Conservation (phyloP, 2,888 invertebrate species). For the Megamerina dolium region DNA sequence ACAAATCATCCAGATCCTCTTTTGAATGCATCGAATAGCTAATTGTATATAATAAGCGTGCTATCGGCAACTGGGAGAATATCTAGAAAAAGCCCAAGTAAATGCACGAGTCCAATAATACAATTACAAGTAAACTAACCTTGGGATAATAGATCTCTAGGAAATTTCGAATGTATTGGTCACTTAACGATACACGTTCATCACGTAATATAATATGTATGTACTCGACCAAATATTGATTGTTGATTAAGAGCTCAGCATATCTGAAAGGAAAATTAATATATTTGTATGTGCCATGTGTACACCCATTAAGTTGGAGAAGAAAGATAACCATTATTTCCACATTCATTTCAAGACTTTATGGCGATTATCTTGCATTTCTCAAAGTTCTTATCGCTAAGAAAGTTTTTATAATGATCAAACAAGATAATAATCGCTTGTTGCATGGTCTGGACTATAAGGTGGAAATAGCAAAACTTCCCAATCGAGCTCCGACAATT, state of each 20-base stretch:
- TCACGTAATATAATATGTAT: conserved; percentile 84
- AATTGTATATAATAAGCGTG: conserved; percentile 48
- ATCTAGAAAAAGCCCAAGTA: conserved; percentile 27
- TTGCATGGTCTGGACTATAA: too few relatives aligned
- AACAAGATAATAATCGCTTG: too few relatives aligned
- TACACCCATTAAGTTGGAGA: too few relatives aligned
- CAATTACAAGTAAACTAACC: conserved; percentile 49
- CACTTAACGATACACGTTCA: conserved; percentile 78
- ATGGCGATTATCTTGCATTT: too few relatives aligned
- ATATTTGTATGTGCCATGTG: neutral
- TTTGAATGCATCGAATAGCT: conserved; percentile 48
- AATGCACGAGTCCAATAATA: neutral
- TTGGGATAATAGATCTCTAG: conserved; percentile 85
- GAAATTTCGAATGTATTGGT: conserved; percentile 79
- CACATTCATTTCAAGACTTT: too few relatives aligned
- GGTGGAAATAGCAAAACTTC: too few relatives aligned
- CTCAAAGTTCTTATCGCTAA: too few relatives aligned
- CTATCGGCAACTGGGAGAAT: conserved; percentile 45
- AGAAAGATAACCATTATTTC: too few relatives aligned
- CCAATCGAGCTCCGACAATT: too few relatives aligned
- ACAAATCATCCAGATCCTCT: conserved; percentile 48
- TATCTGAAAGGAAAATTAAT: conserved; percentile 52
- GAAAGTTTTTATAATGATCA: too few relatives aligned
- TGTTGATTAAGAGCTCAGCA: conserved; percentile 72
- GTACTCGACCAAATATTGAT: conserved; percentile 81